phyloP scores from a whole-genome alignment of 2,888 invertebrate genomes.

The Periphyllus acericola region DNA sequence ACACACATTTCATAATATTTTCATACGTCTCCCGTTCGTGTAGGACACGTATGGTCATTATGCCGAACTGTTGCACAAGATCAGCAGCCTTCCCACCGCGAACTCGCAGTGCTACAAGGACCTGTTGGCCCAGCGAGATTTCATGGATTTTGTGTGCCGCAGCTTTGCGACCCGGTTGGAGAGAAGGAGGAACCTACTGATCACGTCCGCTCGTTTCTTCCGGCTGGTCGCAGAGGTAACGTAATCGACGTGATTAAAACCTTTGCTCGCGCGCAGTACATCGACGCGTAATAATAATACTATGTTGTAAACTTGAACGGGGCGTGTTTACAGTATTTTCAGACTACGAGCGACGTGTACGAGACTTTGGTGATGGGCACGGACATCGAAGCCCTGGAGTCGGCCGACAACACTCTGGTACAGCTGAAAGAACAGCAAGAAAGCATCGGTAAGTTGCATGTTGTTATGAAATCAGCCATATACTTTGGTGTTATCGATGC shows the following conservation, averaged over 20 bases:
- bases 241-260: not conserved
- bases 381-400: conserved; percentile 71
- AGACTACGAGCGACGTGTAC: conserved; percentile 75
- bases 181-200: conserved; percentile 77
- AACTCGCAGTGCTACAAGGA: conserved; percentile 70
- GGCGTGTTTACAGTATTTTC: conserved; percentile 70
- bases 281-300: no score
- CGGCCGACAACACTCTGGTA: conserved; percentile 71
- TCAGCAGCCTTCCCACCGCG: conserved; percentile 71
- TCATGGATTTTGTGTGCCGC: conserved; percentile 84
- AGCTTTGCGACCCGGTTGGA: conserved; percentile 81
- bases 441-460: conserved; percentile 72
- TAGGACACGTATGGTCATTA: conserved; percentile 82
- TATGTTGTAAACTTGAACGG: not conserved
- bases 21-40: not conserved
- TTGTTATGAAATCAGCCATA: not conserved
- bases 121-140: conserved; percentile 78
- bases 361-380: conserved; percentile 75
- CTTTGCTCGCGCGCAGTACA: not conserved
- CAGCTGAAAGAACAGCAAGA: conserved; percentile 74
- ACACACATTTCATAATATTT: not conserved
- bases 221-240: conserved; percentile 77
- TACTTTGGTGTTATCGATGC: not conserved
- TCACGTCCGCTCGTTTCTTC: conserved; percentile 80
- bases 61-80: conserved; percentile 80